phyloP scores from a whole-genome alignment of 2,888 invertebrate genomes.

The Rhimphoctona megacephalus region DNA sequence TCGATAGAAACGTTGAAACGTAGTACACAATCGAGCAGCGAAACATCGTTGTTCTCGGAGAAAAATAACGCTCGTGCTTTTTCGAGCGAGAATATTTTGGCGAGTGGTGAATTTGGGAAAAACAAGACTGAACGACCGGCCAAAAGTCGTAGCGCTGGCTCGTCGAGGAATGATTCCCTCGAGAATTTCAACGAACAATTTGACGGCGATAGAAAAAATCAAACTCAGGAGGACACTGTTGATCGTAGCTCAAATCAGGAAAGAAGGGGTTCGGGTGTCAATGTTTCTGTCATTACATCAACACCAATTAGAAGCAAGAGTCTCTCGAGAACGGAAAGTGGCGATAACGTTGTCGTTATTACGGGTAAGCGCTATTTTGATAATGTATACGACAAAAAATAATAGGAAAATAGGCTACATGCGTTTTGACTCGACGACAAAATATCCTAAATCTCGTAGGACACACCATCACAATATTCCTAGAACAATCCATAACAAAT shows the following conservation, averaged over 20 bases:
- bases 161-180: slow-evolving; percentile 80
- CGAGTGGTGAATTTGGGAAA: slow-evolving; percentile 69
- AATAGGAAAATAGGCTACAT: too few species aligned
- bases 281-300: slow-evolving; percentile 83
- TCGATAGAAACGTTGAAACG: slow-evolving; percentile 66
- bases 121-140: slow-evolving; percentile 71
- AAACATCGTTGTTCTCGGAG: slow-evolving; percentile 66
- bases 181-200: slow-evolving; percentile 79
- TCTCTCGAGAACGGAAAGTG: slow-evolving; percentile 77
- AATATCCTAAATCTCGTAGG: too few species aligned
- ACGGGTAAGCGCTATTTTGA: slow-evolving; percentile 75
- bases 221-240: slow-evolving; percentile 70
- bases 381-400: not conserved
- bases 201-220: slow-evolving; percentile 69
- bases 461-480: too few species aligned
- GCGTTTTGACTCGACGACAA: too few species aligned
- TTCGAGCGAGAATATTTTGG: slow-evolving; percentile 80
- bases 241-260: slow-evolving; percentile 74
- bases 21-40: slow-evolving; percentile 57
- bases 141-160: slow-evolving; percentile 80
- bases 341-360: slow-evolving; percentile 82
- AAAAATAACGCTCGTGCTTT: slow-evolving; percentile 76
- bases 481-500: too few species aligned
- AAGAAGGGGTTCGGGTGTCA: slow-evolving; percentile 77
- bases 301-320: slow-evolving; percentile 81